A percentile compares a stretch with the other conserved stretches of the same genome.
Conservation (phyloP, 2,113 vertebrate genomes). For the Uria lomvia region DNA sequence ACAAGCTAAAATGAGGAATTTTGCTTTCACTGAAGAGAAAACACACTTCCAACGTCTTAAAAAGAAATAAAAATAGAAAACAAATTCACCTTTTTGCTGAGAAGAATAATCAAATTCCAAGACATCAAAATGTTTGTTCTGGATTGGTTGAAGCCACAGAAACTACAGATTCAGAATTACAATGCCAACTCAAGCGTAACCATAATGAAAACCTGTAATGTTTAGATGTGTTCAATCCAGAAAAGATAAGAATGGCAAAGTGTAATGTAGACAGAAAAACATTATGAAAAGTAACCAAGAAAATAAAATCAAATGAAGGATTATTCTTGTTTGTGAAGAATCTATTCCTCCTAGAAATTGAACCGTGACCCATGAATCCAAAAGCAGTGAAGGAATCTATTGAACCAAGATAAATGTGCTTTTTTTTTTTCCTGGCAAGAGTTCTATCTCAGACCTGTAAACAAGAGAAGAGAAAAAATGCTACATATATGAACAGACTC, state of each 20-base stretch:
- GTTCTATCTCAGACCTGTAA: not conserved
- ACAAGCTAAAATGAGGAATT: not conserved
- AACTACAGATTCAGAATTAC: not conserved
- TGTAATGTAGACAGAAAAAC: not conserved
- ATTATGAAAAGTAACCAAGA: not conserved
- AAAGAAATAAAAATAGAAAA: not conserved
- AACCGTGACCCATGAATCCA: not conserved
- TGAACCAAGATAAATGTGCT: not conserved
- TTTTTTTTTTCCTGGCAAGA: not conserved
- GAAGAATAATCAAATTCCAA: not conserved
- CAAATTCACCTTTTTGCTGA: not conserved
- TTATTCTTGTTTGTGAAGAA: not conserved
- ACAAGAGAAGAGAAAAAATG: not conserved
- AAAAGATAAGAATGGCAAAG: not conserved
- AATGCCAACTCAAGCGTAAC: not conserved
- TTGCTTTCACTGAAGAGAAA: not conserved
- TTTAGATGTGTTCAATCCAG: not conserved
- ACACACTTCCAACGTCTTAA: not conserved
- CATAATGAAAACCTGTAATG: not conserved
- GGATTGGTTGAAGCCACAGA: not conserved
- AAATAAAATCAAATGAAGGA: constrained; percentile 2
- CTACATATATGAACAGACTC: not conserved
- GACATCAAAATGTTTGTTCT: not conserved
- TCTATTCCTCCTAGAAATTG: not conserved
- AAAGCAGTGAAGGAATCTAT: not conserved